Base-by-base conservation (phyloP, 2,888 invertebrate species). In the Liodrosophila aerea region DNA sequence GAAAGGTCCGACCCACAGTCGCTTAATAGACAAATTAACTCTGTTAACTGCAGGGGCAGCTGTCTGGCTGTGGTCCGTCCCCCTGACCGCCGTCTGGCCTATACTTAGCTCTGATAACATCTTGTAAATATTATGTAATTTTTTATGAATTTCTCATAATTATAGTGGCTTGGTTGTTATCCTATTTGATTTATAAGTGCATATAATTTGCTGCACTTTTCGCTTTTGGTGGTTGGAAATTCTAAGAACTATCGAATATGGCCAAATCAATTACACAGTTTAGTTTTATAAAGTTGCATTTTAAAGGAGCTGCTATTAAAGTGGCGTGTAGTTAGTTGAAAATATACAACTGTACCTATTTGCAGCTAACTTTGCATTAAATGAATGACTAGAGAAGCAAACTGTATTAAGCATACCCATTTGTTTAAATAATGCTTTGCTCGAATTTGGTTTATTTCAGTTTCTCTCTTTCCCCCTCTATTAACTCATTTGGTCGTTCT, bases 71-170 rank as follows among this genome's bases (percentile, higher is more conserved):
- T 46, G 34, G 45, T 45, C 58, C 37, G 45, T 37, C 13, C 33
- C 33, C 11, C 27, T 30, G 50, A 49, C 46, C 37, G 31, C 30
- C 31, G 39, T 39, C 71, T 61, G 36, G 59, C 52, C 85, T 60
- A 66, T 82, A 70, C 57, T 67, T 84, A 67, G 29, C 49, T 53
- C 47, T 64, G 80, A 85, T 85, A 83, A 86, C 76, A 85, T 83
- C 81, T 86, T 82, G 76, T 84, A 87, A 81, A 81, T 73, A 84
- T 87, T 86, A 60, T 81, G 75, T 85, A 84, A 82, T 85, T 87
- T 78, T 84, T 81, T 76, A 81, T 68, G 76, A 80, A 73, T 65
- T 86, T 78, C 64, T 65, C 68, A 68, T 86, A 87, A 84, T 84
- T 87, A 86, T 64, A 71, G 74, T 61, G 59, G 58, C 51, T 62